Conservation (phyloP, 2,113 vertebrate species). For the Malurus melanocephalus region DNA sequence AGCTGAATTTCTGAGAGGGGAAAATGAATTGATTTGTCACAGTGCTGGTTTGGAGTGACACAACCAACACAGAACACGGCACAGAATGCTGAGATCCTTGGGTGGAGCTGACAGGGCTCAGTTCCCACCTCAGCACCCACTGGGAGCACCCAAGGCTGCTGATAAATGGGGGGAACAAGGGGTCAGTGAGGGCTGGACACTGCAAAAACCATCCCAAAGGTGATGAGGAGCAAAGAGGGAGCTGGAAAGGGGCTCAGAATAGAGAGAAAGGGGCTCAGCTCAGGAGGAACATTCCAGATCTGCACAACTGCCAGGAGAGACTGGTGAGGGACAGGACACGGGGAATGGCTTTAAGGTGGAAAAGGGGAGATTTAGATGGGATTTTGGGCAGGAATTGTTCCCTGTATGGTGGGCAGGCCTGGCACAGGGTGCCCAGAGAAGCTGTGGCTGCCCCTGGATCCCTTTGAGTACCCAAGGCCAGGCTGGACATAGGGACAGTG, state of each 20-base stretch:
- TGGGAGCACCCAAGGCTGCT: background rate
- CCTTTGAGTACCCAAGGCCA: background rate
- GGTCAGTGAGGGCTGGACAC: background rate
- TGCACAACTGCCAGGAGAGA: background rate
- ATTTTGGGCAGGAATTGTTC: accelerated
- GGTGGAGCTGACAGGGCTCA: background rate
- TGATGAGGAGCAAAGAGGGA: background rate
- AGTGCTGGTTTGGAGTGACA: background rate
- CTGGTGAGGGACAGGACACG: background rate
- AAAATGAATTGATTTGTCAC: background rate
- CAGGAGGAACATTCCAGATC: background rate
- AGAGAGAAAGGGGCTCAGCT: background rate
- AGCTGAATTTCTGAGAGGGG: background rate
- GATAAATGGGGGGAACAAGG: background rate
- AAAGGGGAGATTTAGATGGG: background rate
- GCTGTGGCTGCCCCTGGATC: background rate
- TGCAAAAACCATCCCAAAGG: background rate
- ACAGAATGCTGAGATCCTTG: background rate
- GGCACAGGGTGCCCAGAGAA: too few relatives aligned
- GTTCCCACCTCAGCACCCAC: background rate
- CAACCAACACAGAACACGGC: background rate
- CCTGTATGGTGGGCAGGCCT: background rate
- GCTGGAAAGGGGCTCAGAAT: background rate
- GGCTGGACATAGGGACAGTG: background rate
- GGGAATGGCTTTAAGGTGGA: background rate